A percentile compares a stretch with the other conserved stretches of the same genome.
phyloP scores from a whole-genome alignment of 53 echinoderm and acorn worm genomes.

The Holothuria leucospilota region DNA sequence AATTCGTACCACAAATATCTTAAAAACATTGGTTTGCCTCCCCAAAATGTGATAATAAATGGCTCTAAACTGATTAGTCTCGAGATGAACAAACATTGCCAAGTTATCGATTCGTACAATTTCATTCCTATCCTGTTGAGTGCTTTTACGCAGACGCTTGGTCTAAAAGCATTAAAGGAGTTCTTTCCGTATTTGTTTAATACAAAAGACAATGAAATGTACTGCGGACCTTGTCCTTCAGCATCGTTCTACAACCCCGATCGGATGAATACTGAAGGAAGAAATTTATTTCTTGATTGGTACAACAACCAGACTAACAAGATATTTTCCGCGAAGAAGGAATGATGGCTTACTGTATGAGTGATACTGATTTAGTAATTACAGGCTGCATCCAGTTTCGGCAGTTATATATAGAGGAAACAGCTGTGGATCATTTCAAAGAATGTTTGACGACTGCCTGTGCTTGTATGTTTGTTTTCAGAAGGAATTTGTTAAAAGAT shows the following conservation, averaged over 20 bases:
- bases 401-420: neutral
- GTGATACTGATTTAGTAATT: neutral
- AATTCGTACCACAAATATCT: neutral
- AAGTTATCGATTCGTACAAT: conserved; percentile 4
- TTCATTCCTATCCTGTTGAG: neutral
- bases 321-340: neutral
- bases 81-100: neutral
- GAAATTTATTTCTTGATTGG: neutral
- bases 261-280: too few species aligned
- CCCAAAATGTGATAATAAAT: too few species aligned
- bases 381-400: too few species aligned
- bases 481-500: conserved; percentile 26
- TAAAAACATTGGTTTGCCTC: too few species aligned
- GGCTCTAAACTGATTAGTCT: too few species aligned
- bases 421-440: conserved; percentile 76
- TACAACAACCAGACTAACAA: neutral
- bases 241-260: too few species aligned
- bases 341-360: neutral
- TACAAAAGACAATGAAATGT: neutral
- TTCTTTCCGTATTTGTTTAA: neutral
- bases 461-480: conserved; percentile 35
- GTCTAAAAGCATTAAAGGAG: neutral
- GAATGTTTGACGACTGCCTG: conserved; percentile 67
- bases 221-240: neutral
- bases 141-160: neutral